Percentiles rank a stretch among this genome's conserved stretches.
Conservation (phyloP, 1,140 invertebrate genomes). For the Drosophila leontia region DNA sequence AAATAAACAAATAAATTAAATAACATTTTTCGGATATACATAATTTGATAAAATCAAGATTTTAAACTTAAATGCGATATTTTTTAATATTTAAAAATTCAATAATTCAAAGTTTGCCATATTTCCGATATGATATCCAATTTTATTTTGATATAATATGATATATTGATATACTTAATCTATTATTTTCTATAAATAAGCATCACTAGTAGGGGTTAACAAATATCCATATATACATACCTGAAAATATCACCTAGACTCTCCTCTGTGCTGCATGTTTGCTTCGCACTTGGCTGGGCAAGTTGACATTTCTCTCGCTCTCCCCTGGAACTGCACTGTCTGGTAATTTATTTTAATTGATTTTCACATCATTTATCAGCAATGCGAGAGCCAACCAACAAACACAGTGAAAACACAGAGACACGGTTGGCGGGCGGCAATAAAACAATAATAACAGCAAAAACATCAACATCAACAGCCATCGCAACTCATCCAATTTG, state of each 20-base stretch:
- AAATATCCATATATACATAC: neutral
- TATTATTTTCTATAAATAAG: neutral
- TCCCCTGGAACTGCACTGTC: slow-evolving; percentile 1
- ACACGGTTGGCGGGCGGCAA: neutral
- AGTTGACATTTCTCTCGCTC: slow-evolving; percentile 25
- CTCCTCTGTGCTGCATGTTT: slow-evolving; percentile 1
- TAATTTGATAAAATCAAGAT: too few species aligned
- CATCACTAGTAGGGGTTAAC: neutral
- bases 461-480: neutral
- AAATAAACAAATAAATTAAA: too few species aligned
- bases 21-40: too few species aligned
- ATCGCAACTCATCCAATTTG: slow-evolving; percentile 56
- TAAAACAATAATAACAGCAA: slow-evolving; percentile 16
- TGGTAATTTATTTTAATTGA: slow-evolving; percentile 76
- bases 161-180: neutral
- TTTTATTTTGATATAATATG: neutral
- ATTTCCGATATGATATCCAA: neutral
- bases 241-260: neutral
- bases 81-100: neutral
- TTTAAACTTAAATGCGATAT: too few species aligned
- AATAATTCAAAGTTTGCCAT: neutral
- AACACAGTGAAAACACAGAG: slow-evolving; percentile 1
- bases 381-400: slow-evolving; percentile 12
- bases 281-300: slow-evolving; percentile 26
- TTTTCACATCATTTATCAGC: slow-evolving; percentile 76